phyloP scores from a whole-genome alignment of 1,140 invertebrate species.

The Dermatophagoides farinae region DNA sequence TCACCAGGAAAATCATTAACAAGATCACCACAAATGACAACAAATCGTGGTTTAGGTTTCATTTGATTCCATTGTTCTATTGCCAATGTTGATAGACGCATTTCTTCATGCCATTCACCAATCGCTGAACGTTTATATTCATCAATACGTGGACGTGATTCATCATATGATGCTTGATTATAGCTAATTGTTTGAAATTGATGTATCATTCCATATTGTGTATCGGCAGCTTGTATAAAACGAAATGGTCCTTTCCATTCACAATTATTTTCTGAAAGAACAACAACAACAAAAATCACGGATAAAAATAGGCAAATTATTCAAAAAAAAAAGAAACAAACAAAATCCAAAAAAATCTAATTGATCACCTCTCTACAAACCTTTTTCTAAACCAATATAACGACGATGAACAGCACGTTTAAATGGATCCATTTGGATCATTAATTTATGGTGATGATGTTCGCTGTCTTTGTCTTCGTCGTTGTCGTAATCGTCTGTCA shows the following conservation, averaged over 20 bases:
- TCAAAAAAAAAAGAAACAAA: neutral
- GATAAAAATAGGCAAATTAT: neutral
- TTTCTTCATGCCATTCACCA: constrained; percentile 31
- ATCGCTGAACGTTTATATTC: neutral
- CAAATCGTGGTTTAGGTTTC: constrained; percentile 29
- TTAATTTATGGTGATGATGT: too few relatives aligned
- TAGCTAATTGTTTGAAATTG: constrained; percentile 22
- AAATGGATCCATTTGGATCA: neutral
- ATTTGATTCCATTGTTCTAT: constrained; percentile 29
- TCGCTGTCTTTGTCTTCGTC: too few relatives aligned
- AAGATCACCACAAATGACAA: constrained; percentile 36
- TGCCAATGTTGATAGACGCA: constrained; percentile 24
- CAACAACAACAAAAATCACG: neutral
- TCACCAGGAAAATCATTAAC: constrained; percentile 31
- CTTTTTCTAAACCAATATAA: constrained; percentile 7
- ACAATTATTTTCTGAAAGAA: neutral
- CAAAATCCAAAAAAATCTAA: neutral
- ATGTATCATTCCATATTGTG: constrained; percentile 33
- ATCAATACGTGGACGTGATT: neutral
- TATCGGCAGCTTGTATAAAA: constrained; percentile 35
- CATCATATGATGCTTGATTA: neutral
- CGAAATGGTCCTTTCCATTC: constrained; percentile 26
- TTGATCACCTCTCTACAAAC: neutral
- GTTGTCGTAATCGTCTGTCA: too few relatives aligned
- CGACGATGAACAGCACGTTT: constrained; percentile 4